Conservation (phyloP, 2,888 invertebrate genomes). For the Merodon equestris region DNA sequence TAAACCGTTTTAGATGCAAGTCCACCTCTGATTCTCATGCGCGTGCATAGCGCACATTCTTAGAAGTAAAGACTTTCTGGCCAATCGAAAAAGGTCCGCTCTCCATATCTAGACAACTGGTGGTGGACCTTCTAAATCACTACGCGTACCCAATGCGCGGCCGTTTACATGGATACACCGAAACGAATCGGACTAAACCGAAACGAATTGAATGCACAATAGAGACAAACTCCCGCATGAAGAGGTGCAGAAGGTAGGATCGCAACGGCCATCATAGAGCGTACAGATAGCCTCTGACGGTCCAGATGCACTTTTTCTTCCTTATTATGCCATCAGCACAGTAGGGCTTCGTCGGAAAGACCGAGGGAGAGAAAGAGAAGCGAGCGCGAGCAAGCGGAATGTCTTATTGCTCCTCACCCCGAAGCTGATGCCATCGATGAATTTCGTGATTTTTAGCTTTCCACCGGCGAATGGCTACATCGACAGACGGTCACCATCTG, state of each 20-base stretch:
- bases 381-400: too few species aligned
- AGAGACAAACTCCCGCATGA: constrained; percentile 59
- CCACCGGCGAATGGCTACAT: constrained; percentile 53
- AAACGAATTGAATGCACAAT: constrained; percentile 33
- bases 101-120: constrained; percentile 24
- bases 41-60: constrained; percentile 58
- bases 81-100: constrained; percentile 50
- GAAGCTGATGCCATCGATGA: constrained; percentile 48
- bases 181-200: constrained; percentile 12
- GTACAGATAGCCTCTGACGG: constrained; percentile 39
- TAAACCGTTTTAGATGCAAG: constrained; percentile 52
- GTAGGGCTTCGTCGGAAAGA: constrained; percentile 24
- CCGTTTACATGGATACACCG: constrained; percentile 44
- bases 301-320: constrained; percentile 52
- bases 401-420: neutral
- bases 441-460: constrained; percentile 63
- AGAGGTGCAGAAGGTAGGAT: constrained; percentile 58
- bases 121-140: constrained; percentile 64
- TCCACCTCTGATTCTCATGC: constrained; percentile 40
- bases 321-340: constrained; percentile 65
- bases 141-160: constrained; percentile 51
- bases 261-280: constrained; percentile 30
- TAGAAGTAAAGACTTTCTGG: constrained; percentile 23
- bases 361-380: too few species aligned
- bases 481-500: constrained; percentile 56